Evolutionary conservation across 1,140 invertebrate species (phyloP), one percentile per base, ranked within the genome.

Genomic region (Drosophila pseudoobscura): DNA sequence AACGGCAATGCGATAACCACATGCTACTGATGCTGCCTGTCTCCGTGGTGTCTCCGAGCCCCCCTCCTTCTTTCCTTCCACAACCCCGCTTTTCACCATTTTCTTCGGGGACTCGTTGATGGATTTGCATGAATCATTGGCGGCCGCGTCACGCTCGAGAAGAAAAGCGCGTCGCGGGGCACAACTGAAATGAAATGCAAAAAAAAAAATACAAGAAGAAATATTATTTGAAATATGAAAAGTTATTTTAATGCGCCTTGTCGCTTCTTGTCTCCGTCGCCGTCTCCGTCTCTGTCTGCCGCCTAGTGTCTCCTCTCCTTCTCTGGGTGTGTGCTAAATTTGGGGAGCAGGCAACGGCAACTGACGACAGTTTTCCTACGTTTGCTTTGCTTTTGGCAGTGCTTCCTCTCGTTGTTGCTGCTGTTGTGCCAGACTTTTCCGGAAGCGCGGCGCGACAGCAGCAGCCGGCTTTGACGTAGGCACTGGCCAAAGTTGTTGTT

Each of bases 91-190:
- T 20, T 29, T 66, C 57, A 43, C 41, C 51, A 46, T 72, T 79
- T 69, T 62, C 58, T 46, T 45, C 56, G 39, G 26, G 31, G 15
- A 43, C 46, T 44, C 52, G 50, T 41, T 84, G 83, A 88, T 88
- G 83, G 84, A 88, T 88, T 88, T 88, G 84, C 83, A 88, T 88
- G 83, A 88, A 88, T 88, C 83, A 88, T 88, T 88, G 82, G 47
- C 71, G 71, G 71, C 85, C 60, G 78, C 83, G 83, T 88, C 84
- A 88, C 79, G 83, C 84, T 88, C 68, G 83, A 69, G 49, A 73
- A 45, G 83, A 88, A 83, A 88, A 88, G 61, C 83, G 83, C 75
- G 63, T 71, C 68, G 74, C 26, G 45, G 45, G 47, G 39, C 55
- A 43, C 51, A 65, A 73, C 59, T 53, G 47, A 80, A 85, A 85